Evolutionary conservation across 2,888 invertebrate genomes (phyloP), one percentile per base, ranked within the genome.

Genomic region (Hyposoter dolosus): DNA sequence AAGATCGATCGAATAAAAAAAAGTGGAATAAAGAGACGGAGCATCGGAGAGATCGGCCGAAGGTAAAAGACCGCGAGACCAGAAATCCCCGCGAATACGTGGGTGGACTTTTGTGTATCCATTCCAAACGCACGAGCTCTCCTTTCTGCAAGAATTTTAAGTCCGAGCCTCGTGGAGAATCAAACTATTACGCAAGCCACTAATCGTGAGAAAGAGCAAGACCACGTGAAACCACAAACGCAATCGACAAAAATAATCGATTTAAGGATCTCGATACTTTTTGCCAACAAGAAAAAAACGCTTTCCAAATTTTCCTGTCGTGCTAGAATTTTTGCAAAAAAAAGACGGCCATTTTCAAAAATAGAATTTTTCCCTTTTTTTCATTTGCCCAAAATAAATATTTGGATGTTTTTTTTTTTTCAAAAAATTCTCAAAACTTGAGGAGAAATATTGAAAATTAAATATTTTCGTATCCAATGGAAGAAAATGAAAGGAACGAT

Each of bases 21-120:
- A 19, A 0, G 3, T 19, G 56, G 12, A 23, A 56, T 40, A 60
- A 17, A 19, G 43, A 76, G 50, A 43, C 35, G 17, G n/a, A 60
- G n/a, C 17, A n/a, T 12, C 23, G 60, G 28, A 32, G n/a, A 63
- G 50, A 47, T 4, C 5, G 28, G 3, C 23, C 28, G 60, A 32
- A 3, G 50, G n/a, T 6, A 23, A 74, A 43, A 77, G 43, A 50
- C 12, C 32, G 65, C 66, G 50, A 56, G 71, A 35, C 72, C 23
- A 69, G 68, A 19, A 71, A 35, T 68, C 47, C n/a, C 53, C n/a
- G 56, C 28, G 28, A 53, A 84, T 7, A 56, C 68, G 68, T 74
- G 83, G 83, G 68, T 63, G 74, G 75, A 74, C 66, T 66, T 79
- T 74, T 74, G 83, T 69, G 68, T 74, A 75, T 79, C 78, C 72